Evolutionary conservation across 2,888 invertebrate species (phyloP), one percentile per base, ranked within the genome.

Genomic region (Sminthurinus aureus): DNA sequence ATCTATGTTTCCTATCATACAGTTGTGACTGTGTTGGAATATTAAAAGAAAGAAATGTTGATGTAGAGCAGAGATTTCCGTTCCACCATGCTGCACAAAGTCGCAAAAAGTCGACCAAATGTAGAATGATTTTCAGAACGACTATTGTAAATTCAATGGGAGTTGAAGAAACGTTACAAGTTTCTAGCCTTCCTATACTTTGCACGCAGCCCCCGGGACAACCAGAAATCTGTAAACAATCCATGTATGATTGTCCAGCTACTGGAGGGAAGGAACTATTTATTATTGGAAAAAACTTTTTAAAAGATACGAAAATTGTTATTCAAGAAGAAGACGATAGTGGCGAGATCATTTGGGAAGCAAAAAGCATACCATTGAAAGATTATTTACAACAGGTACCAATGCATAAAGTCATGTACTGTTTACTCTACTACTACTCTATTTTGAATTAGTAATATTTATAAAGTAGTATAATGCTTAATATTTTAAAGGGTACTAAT

Each of bases 21-120:
- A 93, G 93, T 74, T 96, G 98, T 90, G 98, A 99, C 92, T 98
- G 98, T 91, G 98, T 99, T 84, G 98, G 98, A 18, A 98, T 98
- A 89, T 92, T 98, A 87, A 98, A 92, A 92, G 97, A 97, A 90
- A 93, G 98, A 87, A 98, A 98, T 91, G 98, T 98, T 38, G 98
- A 98, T 91, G 98, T 98, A 26, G 96, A 96, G 90, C 95, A 96
- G 90, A 91, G 98, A 85, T 96, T 97, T 91, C 96, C 96, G 0
- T 96, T 96, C 89, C 93, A 95, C 87, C 92, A 95, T 81, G 94
- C 94, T 0, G 67, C 82, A 15, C 90, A 90, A 75, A 90, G 90
- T 83, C 96, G 96, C 91, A 98, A 98, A 92, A 98, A 98, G 91
- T 97, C 97, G 0, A 58, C 58, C 13, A 58, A 58, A 83, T 98